phyloP scores from a whole-genome alignment of 2,113 vertebrate species.

The Antechinus flavipes region DNA sequence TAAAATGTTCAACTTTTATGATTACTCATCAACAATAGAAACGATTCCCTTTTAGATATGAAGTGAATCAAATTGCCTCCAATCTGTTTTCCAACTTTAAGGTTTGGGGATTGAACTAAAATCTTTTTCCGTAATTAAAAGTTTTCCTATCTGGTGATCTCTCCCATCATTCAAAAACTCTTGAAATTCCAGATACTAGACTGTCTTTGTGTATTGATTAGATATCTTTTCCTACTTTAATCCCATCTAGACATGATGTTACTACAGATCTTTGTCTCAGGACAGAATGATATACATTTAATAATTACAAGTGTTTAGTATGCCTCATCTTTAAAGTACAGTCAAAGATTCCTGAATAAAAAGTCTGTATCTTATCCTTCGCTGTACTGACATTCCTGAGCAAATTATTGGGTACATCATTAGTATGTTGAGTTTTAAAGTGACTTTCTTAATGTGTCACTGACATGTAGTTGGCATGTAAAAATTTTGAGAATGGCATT shows the following conservation, averaged over 20 bases:
- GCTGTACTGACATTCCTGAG: no score
- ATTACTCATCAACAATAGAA: not conserved
- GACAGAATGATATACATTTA: no score
- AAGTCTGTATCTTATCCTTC: no score
- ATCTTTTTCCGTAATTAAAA: not conserved
- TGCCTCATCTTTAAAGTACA: no score
- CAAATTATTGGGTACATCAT: no score
- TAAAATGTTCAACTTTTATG: not conserved
- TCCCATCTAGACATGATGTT: constrained; percentile 42
- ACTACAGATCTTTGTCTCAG: constrained; percentile 12
- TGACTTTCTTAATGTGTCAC: no score
- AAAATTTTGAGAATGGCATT: no score
- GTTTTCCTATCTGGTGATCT: not conserved
- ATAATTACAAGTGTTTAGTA: no score
- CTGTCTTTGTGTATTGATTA: constrained; percentile 30
- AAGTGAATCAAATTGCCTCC: not conserved
- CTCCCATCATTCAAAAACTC: not conserved
- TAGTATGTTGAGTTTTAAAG: no score
- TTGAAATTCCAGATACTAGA: constrained; percentile 32
- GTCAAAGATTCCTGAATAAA: no score
- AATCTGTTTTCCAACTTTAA: not conserved
- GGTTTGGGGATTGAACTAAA: not conserved
- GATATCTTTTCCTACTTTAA: not conserved
- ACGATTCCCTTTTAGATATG: not conserved
- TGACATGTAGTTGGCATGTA: no score